A percentile compares a stretch with the other conserved stretches of the same genome.
phyloP scores from a whole-genome alignment of 2,797 vertebrate genomes.

The Harpagifer antarcticus region DNA sequence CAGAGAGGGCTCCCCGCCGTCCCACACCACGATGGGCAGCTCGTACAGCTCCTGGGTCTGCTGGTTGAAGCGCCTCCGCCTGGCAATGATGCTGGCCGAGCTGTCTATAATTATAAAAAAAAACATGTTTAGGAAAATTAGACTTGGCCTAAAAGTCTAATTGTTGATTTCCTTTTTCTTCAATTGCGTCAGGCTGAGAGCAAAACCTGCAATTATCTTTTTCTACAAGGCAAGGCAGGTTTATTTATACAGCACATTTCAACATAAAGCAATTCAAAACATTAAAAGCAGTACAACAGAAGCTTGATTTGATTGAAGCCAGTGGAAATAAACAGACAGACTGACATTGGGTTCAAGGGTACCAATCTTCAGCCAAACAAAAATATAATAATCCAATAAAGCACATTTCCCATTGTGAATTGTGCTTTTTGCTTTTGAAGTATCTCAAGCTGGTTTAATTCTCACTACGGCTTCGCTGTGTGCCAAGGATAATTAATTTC shows the following conservation, averaged over 20 bases:
- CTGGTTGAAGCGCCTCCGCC: conserved; percentile 91
- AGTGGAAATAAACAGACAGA: background rate
- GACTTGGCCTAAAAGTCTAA: conserved; percentile 14
- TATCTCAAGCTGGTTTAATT: conserved; percentile 12
- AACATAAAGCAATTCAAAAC: too few relatives aligned
- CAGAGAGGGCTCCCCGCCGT: conserved; percentile 92
- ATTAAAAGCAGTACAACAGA: too few relatives aligned
- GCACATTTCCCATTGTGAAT: background rate
- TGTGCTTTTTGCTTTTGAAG: conserved; percentile 9
- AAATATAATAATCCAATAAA: background rate
- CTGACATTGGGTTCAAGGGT: conserved; percentile 23
- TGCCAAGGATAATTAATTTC: conserved; percentile 50
- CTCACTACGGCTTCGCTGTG: conserved; percentile 1
- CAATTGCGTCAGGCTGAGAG: conserved; percentile 1
- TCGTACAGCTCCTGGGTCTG: conserved; percentile 92
- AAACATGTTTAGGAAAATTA: conserved; percentile 17
- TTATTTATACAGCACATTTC: too few relatives aligned
- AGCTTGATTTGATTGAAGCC: too few relatives aligned
- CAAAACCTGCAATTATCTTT: conserved; percentile 32
- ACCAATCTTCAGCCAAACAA: conserved; percentile 15
- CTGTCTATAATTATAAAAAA: conserved; percentile 85
- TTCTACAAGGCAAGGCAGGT: background rate
- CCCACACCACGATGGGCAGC: conserved; percentile 93
- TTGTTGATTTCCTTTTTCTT: conserved; percentile 21
- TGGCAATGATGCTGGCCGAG: conserved; percentile 92